phyloP scores from a whole-genome alignment of 2,888 invertebrate species.

The Perizoma affinitatum region DNA sequence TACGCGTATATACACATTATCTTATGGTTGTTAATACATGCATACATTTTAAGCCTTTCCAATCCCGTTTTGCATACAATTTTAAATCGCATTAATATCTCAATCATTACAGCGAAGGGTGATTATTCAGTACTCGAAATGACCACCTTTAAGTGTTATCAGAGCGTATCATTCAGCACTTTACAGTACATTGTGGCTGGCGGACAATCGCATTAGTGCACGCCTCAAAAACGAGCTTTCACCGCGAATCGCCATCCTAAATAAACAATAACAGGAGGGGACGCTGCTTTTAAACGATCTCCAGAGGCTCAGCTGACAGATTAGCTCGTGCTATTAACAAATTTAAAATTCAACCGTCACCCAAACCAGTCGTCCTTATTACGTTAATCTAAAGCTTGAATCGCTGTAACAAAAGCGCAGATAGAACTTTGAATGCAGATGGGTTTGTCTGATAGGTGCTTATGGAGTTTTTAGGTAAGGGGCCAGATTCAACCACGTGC shows the following conservation, averaged over 20 bases:
- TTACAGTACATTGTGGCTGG: slow-evolving; percentile 59
- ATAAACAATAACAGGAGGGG: slow-evolving; percentile 81
- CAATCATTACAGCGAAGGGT: slow-evolving; percentile 42
- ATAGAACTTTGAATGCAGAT: slow-evolving; percentile 54
- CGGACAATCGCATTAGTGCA: slow-evolving; percentile 78
- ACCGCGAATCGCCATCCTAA: slow-evolving; percentile 80
- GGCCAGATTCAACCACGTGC: slow-evolving; percentile 69
- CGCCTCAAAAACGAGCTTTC: slow-evolving; percentile 78
- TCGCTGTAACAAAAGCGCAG: slow-evolving; percentile 28
- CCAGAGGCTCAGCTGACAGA: slow-evolving; percentile 80
- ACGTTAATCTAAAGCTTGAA: slow-evolving; percentile 37
- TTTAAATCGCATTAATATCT: slow-evolving; percentile 52
- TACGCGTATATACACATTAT: too few species aligned
- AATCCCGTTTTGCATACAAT: slow-evolving; percentile 32
- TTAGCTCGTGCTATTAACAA: slow-evolving; percentile 73
- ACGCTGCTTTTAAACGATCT: slow-evolving; percentile 81
- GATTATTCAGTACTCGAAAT: slow-evolving; percentile 24
- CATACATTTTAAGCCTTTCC: slow-evolving; percentile 26
- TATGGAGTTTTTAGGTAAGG: slow-evolving; percentile 77
- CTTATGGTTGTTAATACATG: slow-evolving; percentile 18
- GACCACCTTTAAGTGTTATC: slow-evolving; percentile 55
- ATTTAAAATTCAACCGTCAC: slow-evolving; percentile 44
- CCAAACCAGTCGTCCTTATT: slow-evolving; percentile 27
- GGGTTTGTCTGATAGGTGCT: slow-evolving; percentile 71
- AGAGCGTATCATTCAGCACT: slow-evolving; percentile 56